Conservation (phyloP, 2,888 invertebrate genomes). For the Aplocera efformata region DNA sequence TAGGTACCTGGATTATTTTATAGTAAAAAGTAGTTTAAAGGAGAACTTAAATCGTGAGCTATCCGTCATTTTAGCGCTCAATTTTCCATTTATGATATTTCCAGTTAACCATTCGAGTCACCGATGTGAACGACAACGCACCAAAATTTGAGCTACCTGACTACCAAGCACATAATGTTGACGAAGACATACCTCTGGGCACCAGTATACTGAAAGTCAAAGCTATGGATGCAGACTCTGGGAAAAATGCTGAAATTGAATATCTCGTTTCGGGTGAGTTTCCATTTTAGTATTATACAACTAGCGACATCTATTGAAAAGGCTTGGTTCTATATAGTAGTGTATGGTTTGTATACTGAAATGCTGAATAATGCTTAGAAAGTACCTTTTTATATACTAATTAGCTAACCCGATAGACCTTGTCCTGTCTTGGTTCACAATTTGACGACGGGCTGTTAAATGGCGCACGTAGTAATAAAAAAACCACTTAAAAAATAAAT, state of each 20-base stretch:
- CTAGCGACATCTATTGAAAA: slow-evolving; percentile 36
- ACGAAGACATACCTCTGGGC: slow-evolving; percentile 95
- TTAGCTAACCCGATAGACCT: no score
- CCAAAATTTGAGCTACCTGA: slow-evolving; percentile 98
- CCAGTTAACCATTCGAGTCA: slow-evolving; percentile 94
- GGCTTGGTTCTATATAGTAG: background rate
- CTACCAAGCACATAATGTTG: slow-evolving; percentile 97
- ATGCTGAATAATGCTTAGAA: no score
- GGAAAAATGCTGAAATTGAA: slow-evolving; percentile 96
- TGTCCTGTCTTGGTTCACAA: no score
- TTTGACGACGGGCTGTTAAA: no score
- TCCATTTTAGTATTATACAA: slow-evolving; percentile 6
- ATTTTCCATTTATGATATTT: slow-evolving; percentile 38
- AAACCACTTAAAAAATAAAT: no score
- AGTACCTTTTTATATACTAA: no score
- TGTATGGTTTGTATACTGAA: no score
- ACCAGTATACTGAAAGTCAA: slow-evolving; percentile 96
- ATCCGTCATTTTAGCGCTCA: background rate
- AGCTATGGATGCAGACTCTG: slow-evolving; percentile 97
- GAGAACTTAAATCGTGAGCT: no score
- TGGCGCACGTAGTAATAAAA: no score
- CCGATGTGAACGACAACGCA: slow-evolving; percentile 98
- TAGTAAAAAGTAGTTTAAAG: no score
- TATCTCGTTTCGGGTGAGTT: slow-evolving; percentile 86
- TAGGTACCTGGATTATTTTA: no score